Evolutionary conservation across 2,888 invertebrate genomes (phyloP), one percentile per base, ranked within the genome.

Genomic region (Tiphia femorata): DNA sequence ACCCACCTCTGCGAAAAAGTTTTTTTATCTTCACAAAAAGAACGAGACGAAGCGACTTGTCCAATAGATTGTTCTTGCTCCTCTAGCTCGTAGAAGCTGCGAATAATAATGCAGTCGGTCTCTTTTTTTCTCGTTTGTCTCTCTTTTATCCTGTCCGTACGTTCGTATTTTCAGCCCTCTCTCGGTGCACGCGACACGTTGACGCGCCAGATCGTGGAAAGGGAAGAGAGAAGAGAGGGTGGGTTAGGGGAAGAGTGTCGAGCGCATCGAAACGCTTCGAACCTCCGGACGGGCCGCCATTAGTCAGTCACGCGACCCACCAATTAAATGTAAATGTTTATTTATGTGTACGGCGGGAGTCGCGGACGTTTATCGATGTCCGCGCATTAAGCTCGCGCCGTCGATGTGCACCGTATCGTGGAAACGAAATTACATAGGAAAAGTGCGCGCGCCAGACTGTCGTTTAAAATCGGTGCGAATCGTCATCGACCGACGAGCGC

Each of bases 261-360:
- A 38, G 19, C 20, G 38, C 63, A 66, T 64, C 70, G 70, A 63
- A 72, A 67, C 58, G 62, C 48, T 63, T 72, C 72, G 72, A 71
- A 75, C 72, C 67, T 75, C n/a, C 70, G 75, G 64, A 69, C 69
- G 66, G 47, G 52, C 58, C 61, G 62, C 69, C 67, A 75, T 71
- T 73, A 70, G 69, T 71, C 72, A 75, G 73, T 61, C 69, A 67
- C 73, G 71, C 71, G 72, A 62, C 65, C 73, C 72, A 75, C 78
- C 80, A 78, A 81, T 80, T 81, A 81, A 80, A 80, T 79, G 80
- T 73, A 78, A 81, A 80, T 80, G 80, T 78, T 80, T 76, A 79
- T 80, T 79, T 79, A 80, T 79, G 77, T 72, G 76, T 75, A 75
- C 67, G 76, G 74, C 68, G 64, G 73, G 65, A 75, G 59, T 55